These are phyloP conservation scores for Propithecus perrieri DNA, from an alignment of 2,797 vertebrate species.

Conservation along the genomic window DNA sequence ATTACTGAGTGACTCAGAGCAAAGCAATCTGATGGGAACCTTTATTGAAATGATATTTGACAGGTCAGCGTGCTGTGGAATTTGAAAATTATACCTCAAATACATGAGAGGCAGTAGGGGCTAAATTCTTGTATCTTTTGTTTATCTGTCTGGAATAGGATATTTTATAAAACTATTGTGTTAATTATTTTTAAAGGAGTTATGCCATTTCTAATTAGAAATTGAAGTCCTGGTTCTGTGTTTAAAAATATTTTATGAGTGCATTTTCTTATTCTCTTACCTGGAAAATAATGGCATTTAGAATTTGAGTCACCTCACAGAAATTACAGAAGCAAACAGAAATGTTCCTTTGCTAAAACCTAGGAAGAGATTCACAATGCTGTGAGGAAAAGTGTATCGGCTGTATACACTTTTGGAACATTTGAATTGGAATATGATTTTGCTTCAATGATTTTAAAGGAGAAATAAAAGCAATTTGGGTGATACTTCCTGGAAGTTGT, in stretches of 20 bases:
- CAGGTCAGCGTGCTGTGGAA: not conserved
- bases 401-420: not conserved
- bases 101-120: not conserved
- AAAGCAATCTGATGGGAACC: not conserved
- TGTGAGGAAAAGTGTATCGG: not conserved
- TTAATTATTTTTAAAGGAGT: not conserved
- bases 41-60: not conserved
- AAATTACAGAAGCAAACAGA: not conserved
- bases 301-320: slow-evolving; percentile 16
- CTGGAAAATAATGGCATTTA: not conserved
- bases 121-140: not conserved
- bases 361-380: not conserved
- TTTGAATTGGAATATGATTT: slow-evolving; percentile 20
- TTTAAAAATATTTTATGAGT: not conserved
- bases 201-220: not conserved
- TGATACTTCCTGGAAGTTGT: not conserved
- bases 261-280: not conserved
- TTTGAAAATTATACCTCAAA: not conserved
- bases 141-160: not conserved
- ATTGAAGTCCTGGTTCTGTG: not conserved
- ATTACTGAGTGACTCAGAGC: not conserved
- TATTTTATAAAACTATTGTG: not conserved
- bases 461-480: slow-evolving; percentile 52
- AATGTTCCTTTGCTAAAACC: not conserved
- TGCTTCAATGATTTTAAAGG: slow-evolving; percentile 30